phyloP scores from a whole-genome alignment of 2,797 vertebrate genomes.

The Valencia hispanica region DNA sequence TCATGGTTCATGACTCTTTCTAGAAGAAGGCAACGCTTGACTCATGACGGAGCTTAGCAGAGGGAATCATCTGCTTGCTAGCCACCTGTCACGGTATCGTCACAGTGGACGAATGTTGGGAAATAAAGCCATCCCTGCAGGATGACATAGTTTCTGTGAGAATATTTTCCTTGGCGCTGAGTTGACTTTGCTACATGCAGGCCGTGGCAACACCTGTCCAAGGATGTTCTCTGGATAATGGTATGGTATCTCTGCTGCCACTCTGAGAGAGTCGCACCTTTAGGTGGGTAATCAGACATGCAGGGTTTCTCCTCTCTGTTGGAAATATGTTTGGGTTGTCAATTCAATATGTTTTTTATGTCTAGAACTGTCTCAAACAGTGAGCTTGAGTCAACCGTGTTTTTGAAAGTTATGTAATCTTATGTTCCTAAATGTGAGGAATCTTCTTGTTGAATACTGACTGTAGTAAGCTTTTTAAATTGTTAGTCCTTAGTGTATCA shows the following conservation, averaged over 20 bases:
- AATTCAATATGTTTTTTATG: not conserved
- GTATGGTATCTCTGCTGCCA: slow-evolving; percentile 90
- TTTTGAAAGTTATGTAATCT: not conserved
- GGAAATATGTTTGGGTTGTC: not conserved
- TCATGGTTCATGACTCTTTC: slow-evolving; percentile 44
- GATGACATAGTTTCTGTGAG: slow-evolving; percentile 21
- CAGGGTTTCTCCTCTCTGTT: not conserved
- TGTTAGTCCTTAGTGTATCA: not conserved
- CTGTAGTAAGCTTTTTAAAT: not conserved
- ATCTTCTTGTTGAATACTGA: not conserved
- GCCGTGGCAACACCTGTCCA: slow-evolving; percentile 46
- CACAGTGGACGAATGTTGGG: slow-evolving; percentile 8
- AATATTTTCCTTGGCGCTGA: slow-evolving; percentile 8
- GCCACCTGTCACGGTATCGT: not conserved
- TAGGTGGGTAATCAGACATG: slow-evolving; percentile 83
- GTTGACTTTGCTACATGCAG: slow-evolving; percentile 54
- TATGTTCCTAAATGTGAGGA: not conserved
- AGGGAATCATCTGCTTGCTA: slow-evolving; percentile 15
- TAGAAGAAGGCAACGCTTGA: slow-evolving; percentile 41
- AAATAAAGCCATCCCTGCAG: not conserved
- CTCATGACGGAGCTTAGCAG: slow-evolving; percentile 38
- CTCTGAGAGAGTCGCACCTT: slow-evolving; percentile 85
- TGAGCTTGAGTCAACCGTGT: not conserved
- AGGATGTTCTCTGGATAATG: slow-evolving; percentile 87
- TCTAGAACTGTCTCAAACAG: not conserved